Percentiles rank a stretch among this genome's conserved stretches.
Evolutionary conservation across 92 coral and sea anemone genomes (phyloP).

Genomic region (Zoanthus sansibaricus): DNA sequence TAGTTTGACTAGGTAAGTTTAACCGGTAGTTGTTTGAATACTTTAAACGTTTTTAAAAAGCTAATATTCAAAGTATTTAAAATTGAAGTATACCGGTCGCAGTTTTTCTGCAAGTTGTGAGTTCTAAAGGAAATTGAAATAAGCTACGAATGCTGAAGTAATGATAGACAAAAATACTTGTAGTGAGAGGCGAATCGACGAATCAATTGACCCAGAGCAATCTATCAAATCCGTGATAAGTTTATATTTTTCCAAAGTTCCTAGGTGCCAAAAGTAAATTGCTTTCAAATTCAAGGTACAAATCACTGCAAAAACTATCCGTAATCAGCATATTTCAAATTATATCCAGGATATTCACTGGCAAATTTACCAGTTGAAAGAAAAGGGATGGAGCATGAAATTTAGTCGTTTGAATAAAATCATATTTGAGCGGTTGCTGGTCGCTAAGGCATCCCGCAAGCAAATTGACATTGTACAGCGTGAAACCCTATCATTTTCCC

Average conservation of each 20-base stretch:
- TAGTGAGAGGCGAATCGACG: background rate
- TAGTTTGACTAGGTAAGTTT: background rate
- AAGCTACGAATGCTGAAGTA: background rate
- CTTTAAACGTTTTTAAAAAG: background rate
- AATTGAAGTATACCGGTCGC: background rate
- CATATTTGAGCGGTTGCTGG: conserved; percentile 2
- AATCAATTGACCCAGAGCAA: background rate
- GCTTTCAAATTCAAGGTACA: conserved; percentile 9
- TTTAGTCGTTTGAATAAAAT: conserved; percentile 33
- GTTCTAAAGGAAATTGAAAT: background rate
- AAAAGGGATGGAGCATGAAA: background rate
- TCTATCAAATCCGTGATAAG: background rate
- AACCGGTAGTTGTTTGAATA: background rate
- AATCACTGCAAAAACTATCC: background rate
- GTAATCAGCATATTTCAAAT: background rate
- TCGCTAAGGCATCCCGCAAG: conserved; percentile 33
- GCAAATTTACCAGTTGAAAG: background rate
- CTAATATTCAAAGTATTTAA: background rate
- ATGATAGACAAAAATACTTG: background rate
- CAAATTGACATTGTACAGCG: conserved; percentile 14
- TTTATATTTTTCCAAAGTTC: background rate
- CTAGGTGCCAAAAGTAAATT: conserved; percentile 3
- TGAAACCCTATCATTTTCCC: conserved; percentile 32
- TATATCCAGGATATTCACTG: background rate
- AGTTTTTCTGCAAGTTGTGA: background rate